These are phyloP conservation scores for Amphilophus citrinellus DNA, from an alignment of 2,113 vertebrate species.

Conservation along the genomic window DNA sequence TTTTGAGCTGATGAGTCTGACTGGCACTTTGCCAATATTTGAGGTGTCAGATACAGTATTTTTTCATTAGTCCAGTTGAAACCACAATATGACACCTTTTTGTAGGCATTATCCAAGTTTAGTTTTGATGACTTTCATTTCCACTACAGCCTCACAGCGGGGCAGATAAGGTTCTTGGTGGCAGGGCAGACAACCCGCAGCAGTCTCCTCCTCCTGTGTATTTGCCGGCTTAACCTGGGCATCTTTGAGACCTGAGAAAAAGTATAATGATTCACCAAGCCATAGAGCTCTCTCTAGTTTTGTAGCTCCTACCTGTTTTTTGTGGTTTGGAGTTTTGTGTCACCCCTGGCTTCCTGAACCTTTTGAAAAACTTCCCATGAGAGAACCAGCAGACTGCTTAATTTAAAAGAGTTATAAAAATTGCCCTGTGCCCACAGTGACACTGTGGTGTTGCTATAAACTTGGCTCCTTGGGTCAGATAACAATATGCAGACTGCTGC, in stretches of 20 bases:
- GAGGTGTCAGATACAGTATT: constrained; percentile 6
- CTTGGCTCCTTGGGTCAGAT: neutral
- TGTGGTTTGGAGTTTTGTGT: constrained; percentile 3
- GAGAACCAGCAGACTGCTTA: neutral
- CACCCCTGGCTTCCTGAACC: neutral
- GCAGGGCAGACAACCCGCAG: neutral
- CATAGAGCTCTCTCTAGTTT: neutral
- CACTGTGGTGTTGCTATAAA: neutral
- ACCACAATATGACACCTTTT: constrained; percentile 5
- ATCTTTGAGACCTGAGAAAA: neutral
- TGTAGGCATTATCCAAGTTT: neutral
- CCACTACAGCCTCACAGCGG: neutral
- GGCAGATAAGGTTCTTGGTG: neutral
- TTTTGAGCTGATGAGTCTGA: constrained; percentile 40
- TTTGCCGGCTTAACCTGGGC: neutral
- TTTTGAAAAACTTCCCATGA: neutral
- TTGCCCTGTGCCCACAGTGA: neutral
- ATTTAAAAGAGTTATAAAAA: too few species aligned
- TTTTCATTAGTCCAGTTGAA: constrained; percentile 12
- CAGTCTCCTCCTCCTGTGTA: neutral
- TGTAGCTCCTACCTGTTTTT: neutral
- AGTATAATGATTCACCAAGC: neutral
- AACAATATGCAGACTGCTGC: neutral
- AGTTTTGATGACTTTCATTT: constrained; percentile 8
- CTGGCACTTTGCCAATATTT: constrained; percentile 42